These are phyloP conservation scores for Eilema griseolum DNA, from an alignment of 2,888 invertebrate species.

Conservation along the genomic window DNA sequence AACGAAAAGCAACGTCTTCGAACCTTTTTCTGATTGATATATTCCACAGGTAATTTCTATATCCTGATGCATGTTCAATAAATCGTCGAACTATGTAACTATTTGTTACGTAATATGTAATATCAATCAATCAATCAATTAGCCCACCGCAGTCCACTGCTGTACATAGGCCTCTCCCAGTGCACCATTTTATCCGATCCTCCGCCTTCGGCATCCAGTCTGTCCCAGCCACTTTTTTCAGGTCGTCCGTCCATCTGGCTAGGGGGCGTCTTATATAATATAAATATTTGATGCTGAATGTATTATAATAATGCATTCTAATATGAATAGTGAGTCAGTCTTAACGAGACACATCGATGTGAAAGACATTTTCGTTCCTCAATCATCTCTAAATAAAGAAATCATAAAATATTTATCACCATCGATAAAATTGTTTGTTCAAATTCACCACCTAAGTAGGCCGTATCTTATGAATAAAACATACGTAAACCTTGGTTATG, in stretches of 20 bases:
- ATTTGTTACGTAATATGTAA: not conserved
- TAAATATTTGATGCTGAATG: not conserved
- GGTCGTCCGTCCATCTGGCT: too few relatives aligned
- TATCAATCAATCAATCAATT: too few relatives aligned
- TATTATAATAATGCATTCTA: not conserved
- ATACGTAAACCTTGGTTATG: constrained; percentile 27
- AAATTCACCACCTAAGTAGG: constrained; percentile 17
- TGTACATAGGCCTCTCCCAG: too few relatives aligned
- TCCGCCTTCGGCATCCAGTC: too few relatives aligned
- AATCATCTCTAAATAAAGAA: constrained; percentile 11
- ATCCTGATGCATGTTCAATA: too few relatives aligned
- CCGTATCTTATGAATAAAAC: constrained; percentile 32
- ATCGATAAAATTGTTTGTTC: constrained; percentile 20
- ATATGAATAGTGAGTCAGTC: not conserved
- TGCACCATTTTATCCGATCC: too few relatives aligned
- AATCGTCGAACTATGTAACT: not conserved
- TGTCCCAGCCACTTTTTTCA: too few relatives aligned
- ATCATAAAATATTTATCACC: constrained; percentile 15
- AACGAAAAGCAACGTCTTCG: too few relatives aligned
- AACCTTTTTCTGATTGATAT: too few relatives aligned
- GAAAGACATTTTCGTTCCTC: not conserved
- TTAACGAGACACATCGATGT: not conserved
- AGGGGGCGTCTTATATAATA: too few relatives aligned
- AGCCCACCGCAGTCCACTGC: too few relatives aligned
- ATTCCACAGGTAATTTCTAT: too few relatives aligned